These are phyloP conservation scores for Lampris incognitus DNA, from an alignment of 2,113 vertebrate species.

Conservation along the genomic window DNA sequence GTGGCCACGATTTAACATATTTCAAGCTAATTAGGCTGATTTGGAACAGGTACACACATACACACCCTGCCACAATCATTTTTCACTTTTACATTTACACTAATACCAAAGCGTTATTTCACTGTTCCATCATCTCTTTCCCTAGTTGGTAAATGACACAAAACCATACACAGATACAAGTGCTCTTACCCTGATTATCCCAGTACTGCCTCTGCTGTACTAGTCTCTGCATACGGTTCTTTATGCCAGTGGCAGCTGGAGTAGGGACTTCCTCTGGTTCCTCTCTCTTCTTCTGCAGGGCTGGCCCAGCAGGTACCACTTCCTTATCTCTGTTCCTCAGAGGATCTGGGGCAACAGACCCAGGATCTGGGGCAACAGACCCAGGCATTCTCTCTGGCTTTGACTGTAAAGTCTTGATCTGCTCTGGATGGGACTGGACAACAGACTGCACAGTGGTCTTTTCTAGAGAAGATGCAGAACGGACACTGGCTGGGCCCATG, in stretches of 20 bases:
- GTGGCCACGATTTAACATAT: too few relatives aligned
- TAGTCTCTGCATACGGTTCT: constrained; percentile 89
- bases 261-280: constrained; percentile 29
- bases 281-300: constrained; percentile 44
- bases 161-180: neutral
- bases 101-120: neutral
- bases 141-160: neutral
- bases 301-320: neutral
- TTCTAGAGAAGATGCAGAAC: constrained; percentile 48
- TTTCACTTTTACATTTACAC: too few relatives aligned
- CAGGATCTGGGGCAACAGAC: neutral
- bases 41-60: too few relatives aligned
- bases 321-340: constrained; percentile 27
- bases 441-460: constrained; percentile 8
- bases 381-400: constrained; percentile 31
- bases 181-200: constrained; percentile 81
- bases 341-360: neutral
- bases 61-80: too few relatives aligned
- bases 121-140: neutral
- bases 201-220: constrained; percentile 89
- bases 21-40: too few relatives aligned
- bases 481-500: constrained; percentile 7
- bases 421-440: constrained; percentile 9
- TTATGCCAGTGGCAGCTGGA: constrained; percentile 74
- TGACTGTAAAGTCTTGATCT: neutral